Conservation (phyloP, 2,113 vertebrate species). For the Pteruthius melanotis region DNA sequence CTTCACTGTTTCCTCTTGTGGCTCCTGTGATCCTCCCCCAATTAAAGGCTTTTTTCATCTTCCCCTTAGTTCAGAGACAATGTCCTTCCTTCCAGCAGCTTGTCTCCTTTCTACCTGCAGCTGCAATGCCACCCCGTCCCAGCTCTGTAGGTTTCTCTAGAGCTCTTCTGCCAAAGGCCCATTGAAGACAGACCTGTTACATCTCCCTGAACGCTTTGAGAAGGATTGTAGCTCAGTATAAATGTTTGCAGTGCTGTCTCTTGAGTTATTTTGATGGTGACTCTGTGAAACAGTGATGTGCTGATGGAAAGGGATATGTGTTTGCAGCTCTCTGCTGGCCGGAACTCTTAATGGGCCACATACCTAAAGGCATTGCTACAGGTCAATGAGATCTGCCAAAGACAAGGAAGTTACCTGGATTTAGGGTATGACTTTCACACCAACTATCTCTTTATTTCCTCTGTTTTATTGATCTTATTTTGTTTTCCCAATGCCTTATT, state of each 20-base stretch:
- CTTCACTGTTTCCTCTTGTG: neutral
- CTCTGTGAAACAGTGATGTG: neutral
- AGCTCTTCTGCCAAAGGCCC: neutral
- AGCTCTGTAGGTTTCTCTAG: neutral
- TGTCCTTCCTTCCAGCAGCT: neutral
- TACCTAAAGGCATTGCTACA: neutral
- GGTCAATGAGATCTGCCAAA: neutral
- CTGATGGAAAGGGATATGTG: neutral
- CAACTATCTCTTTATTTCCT: neutral
- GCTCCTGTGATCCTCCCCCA: neutral
- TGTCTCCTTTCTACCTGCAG: fast-evolving
- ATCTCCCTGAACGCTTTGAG: neutral
- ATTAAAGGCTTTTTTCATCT: neutral
- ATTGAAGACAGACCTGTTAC: neutral
- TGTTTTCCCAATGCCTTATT: neutral
- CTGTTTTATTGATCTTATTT: neutral
- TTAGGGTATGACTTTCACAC: neutral
- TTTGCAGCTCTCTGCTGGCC: neutral
- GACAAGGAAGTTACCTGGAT: neutral
- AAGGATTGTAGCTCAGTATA: neutral
- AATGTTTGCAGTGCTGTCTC: neutral
- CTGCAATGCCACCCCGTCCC: neutral
- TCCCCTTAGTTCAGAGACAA: neutral
- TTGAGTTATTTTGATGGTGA: neutral
- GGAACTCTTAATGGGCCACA: neutral